phyloP scores from a whole-genome alignment of 2,888 invertebrate genomes.

The Athrips mouffetella region DNA sequence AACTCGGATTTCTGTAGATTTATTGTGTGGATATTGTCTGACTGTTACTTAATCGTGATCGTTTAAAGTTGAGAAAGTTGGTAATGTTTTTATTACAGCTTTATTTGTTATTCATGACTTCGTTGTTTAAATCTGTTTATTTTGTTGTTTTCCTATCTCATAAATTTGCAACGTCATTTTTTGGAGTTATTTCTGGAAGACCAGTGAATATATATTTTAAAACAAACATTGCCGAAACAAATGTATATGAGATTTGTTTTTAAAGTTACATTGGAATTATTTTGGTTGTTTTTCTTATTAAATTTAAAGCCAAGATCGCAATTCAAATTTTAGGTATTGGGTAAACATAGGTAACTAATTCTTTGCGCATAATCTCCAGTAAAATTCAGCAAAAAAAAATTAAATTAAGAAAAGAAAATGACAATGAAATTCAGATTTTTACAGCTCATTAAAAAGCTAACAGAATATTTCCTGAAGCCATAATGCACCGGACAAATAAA shows the following conservation, averaged over 20 bases:
- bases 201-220: no score
- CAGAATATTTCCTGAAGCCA: constrained; percentile 28
- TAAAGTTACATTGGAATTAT: background rate
- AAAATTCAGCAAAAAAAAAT: background rate
- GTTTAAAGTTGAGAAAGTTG: constrained; percentile 31
- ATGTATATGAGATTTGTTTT: no score
- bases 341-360: no score
- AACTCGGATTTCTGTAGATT: constrained; percentile 30
- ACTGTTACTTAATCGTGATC: constrained; percentile 35
- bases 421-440: constrained; percentile 1
- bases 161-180: no score
- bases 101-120: no score
- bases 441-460: constrained; percentile 10
- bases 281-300: background rate
- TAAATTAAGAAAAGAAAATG: background rate
- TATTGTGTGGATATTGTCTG: constrained; percentile 19
- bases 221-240: no score
- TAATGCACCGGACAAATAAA: constrained; percentile 41
- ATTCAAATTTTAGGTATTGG: background rate
- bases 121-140: background rate
- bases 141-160: no score
- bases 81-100: background rate
- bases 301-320: background rate
- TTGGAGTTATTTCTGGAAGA: no score
- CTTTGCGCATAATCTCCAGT: no score